Evolutionary conservation across 1,140 invertebrate species (phyloP).

Genomic region (Cydia splendana): DNA sequence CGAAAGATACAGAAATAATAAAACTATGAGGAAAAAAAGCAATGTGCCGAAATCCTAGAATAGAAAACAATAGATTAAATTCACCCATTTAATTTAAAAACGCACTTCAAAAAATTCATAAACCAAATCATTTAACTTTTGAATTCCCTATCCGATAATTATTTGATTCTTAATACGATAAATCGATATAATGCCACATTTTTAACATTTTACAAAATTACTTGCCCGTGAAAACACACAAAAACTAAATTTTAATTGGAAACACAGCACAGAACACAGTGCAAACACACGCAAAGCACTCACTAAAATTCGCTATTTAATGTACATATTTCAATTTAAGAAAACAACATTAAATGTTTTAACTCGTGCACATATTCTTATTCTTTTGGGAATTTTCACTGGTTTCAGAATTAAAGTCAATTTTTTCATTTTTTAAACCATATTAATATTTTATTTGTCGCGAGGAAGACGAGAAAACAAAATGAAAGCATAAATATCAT

Average conservation of each 20-base stretch:
- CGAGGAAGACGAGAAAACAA: too few species aligned
- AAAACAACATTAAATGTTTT: conserved; percentile 18
- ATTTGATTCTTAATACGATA: neutral
- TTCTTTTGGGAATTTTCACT: conserved; percentile 26
- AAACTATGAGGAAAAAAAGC: too few species aligned
- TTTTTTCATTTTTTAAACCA: too few species aligned
- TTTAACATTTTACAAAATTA: neutral
- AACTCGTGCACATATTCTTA: conserved; percentile 16
- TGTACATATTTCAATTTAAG: conserved; percentile 41
- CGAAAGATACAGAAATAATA: too few species aligned
- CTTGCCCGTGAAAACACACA: conserved; percentile 33
- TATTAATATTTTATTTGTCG: too few species aligned
- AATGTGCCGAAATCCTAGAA: too few species aligned
- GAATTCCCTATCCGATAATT: too few species aligned
- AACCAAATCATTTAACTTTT: too few species aligned
- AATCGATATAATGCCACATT: neutral
- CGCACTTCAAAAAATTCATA: too few species aligned
- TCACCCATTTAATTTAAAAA: too few species aligned
- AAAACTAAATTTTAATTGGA: conserved; percentile 39
- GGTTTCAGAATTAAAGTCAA: neutral
- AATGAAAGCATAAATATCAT: too few species aligned
- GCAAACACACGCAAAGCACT: conserved; percentile 8
- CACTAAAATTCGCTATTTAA: conserved; percentile 34
- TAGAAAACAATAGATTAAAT: too few species aligned
- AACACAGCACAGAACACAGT: conserved; percentile 8